Base-by-base conservation (phyloP, 2,888 invertebrate species). In the Phytoseiulus persimilis region DNA sequence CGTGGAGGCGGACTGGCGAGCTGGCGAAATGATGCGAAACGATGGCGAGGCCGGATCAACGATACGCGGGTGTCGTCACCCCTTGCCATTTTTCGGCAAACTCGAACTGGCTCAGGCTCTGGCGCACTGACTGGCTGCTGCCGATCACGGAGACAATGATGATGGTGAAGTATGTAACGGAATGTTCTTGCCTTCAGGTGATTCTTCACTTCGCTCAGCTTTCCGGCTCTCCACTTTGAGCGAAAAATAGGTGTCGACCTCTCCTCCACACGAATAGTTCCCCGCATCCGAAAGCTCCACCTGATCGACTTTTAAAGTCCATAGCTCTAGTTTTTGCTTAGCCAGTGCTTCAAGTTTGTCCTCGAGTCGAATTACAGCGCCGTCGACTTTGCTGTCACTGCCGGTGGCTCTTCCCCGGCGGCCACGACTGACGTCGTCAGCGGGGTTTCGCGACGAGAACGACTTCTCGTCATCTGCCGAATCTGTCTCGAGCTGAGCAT, bases 181-280 rank as follows among this genome's bases (percentile, higher is more conserved):
- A 65, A 6, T 14, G 65, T 65, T 65, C 65, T 65, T 65, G 65
- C 65, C 65, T 65, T 65, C 65, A 65, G 65, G 28, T 14, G 28
- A 28, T 65, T 65, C 65, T 65, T 28, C 65, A 28, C 65, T 65
- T 28, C 65, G 65, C 18, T 14, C 65, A 65, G 65, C 65, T 65
- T 65, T 65, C 1, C n/a, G 87, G n/a, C 33, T 45, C 14, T 33
- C 32, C 39, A 87, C 87, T 23, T 45, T 33, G 3, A 87, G 33
- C n/a, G 32, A 45, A 23, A 87, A 87, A 32, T 87, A 32, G 31
- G 87, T 87, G 32, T 39, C 33, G 45, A 31, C 87, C 32, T 87
- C 39, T 14, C 39, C 87, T 87, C 87, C 87, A 31, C 87, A 87
- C 32, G 87, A 39, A 33, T 87, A 87, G 87, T 87, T 87, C n/a